A percentile compares a stretch with the other conserved stretches of the same genome.
Conservation (phyloP, 2,113 vertebrate species). For the Chiloscyllium plagiosum region DNA sequence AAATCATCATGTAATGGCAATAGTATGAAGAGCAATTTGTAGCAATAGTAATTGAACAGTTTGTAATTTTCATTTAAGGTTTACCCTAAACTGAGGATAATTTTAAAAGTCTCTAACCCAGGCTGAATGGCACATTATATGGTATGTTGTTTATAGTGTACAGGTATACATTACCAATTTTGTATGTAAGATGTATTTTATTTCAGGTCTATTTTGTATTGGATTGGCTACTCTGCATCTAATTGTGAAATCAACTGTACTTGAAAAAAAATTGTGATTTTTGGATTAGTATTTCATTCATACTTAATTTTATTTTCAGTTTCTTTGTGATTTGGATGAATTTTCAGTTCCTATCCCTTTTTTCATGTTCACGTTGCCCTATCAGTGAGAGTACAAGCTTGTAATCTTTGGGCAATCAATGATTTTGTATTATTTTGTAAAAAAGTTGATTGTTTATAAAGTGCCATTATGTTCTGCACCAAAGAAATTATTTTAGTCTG, state of each 20-base stretch:
- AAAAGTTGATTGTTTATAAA: not conserved
- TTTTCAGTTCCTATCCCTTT: not conserved
- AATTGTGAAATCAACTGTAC: constrained; percentile 30
- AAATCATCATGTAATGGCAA: not conserved
- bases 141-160: not conserved
- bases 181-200: not conserved
- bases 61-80: not conserved
- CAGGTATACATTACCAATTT: not conserved
- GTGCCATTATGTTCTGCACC: not conserved
- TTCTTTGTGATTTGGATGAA: not conserved
- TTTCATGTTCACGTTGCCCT: not conserved
- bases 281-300: not conserved
- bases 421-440: not conserved
- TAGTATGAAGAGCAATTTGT: not conserved
- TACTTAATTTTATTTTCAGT: not conserved
- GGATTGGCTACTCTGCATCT: not conserved
- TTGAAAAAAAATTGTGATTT: constrained; percentile 17
- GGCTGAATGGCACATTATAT: not conserved
- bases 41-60: not conserved
- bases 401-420: not conserved
- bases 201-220: constrained; percentile 27
- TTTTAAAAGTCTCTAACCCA: not conserved
- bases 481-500: not conserved
- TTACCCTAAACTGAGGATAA: no score
- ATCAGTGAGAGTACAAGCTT: not conserved